phyloP scores from a whole-genome alignment of 2,888 invertebrate genomes.

The Drosophila formosana region DNA sequence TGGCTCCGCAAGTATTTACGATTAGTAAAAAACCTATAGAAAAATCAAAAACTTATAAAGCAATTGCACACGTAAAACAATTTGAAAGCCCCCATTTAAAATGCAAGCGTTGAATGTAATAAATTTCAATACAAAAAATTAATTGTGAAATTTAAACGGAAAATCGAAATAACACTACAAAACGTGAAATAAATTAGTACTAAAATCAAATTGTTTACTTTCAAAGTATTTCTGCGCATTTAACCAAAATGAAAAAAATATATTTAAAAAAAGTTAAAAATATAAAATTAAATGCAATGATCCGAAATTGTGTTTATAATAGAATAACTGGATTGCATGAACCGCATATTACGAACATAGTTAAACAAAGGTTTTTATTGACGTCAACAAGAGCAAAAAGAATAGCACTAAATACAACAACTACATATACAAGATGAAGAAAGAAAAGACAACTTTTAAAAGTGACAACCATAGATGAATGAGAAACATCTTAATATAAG shows the following conservation, averaged over 20 bases:
- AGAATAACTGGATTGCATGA: slow-evolving; percentile 22
- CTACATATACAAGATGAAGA: slow-evolving; percentile 39
- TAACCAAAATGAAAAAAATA: slow-evolving; percentile 60
- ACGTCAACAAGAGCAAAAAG: slow-evolving; percentile 39
- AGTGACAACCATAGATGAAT: slow-evolving; percentile 34
- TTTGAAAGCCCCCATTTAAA: slow-evolving; percentile 50
- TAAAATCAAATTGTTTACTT: slow-evolving; percentile 63
- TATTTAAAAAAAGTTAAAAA: slow-evolving; percentile 30
- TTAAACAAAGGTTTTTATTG: slow-evolving; percentile 53
- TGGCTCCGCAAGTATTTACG: slow-evolving; percentile 44
- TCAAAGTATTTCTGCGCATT: slow-evolving; percentile 77
- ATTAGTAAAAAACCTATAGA: slow-evolving; percentile 46
- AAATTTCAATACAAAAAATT: slow-evolving; percentile 57
- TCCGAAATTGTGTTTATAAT: slow-evolving; percentile 46
- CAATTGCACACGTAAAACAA: slow-evolving; percentile 46
- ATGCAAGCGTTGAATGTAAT: slow-evolving; percentile 63
- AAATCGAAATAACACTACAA: slow-evolving; percentile 26
- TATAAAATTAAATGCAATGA: slow-evolving; percentile 35
- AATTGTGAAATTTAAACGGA: slow-evolving; percentile 52
- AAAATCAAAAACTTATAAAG: slow-evolving; percentile 51
- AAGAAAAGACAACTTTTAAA: slow-evolving; percentile 34
- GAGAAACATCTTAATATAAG: slow-evolving; percentile 46
- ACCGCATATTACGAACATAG: slow-evolving; percentile 42
- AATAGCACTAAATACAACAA: slow-evolving; percentile 22
- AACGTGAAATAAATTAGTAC: slow-evolving; percentile 43